Percentiles rank a stretch among this genome's conserved stretches.
Evolutionary conservation across 2,797 vertebrate genomes (phyloP).

Genomic region (Gastrophryne carolinensis): DNA sequence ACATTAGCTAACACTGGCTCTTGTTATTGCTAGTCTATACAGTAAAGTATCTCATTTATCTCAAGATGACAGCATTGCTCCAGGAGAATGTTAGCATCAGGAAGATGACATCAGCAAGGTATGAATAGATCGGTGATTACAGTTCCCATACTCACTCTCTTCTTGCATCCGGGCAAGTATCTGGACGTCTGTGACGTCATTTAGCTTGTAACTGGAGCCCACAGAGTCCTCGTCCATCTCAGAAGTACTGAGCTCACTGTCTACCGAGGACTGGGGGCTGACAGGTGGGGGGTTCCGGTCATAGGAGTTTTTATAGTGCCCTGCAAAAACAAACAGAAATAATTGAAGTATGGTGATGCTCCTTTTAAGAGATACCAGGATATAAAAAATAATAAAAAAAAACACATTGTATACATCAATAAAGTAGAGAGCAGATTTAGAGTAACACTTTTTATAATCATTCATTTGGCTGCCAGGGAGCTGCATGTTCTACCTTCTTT

Average conservation of each 20-base stretch:
- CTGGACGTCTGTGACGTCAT: conserved; percentile 97
- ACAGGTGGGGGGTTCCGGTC: conserved; percentile 89
- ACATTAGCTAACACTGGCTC: no score
- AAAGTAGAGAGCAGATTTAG: neutral
- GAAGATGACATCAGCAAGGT: neutral
- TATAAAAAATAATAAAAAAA: neutral
- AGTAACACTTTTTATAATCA: neutral
- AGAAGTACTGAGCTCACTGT: conserved; percentile 96
- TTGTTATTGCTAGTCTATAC: no score
- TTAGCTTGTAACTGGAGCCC: conserved; percentile 95
- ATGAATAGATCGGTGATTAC: no score
- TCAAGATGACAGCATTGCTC: neutral
- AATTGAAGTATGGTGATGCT: no score
- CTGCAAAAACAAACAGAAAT: conserved; percentile 22
- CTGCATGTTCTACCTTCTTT: no score
- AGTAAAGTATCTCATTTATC: no score
- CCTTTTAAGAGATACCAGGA: no score
- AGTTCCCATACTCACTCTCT: conserved; percentile 84
- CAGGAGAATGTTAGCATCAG: neutral
- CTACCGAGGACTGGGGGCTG: conserved; percentile 94
- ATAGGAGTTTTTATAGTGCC: conserved; percentile 80
- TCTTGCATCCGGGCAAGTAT: conserved; percentile 98
- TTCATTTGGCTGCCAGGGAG: no score
- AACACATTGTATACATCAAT: neutral
- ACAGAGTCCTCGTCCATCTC: conserved; percentile 98